These are phyloP conservation scores for Eupleurogrammus muticus DNA, from an alignment of 2,797 vertebrate species.

Conservation along the genomic window DNA sequence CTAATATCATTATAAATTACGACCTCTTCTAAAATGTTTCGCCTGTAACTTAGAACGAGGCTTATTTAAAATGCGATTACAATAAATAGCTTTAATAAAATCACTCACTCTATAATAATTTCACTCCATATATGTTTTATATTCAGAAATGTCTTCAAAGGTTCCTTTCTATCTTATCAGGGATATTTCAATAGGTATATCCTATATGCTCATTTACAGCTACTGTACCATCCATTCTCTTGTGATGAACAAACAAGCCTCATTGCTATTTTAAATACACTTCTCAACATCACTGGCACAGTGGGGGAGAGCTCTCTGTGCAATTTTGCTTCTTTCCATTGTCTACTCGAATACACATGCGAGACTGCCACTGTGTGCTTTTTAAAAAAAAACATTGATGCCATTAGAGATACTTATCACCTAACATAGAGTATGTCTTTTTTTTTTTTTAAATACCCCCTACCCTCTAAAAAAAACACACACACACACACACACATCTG, in stretches of 20 bases:
- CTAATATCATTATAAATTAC: neutral
- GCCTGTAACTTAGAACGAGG: neutral
- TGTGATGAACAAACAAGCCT: constrained; percentile 1
- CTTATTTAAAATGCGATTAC: neutral
- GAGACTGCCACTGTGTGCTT: constrained; percentile 13
- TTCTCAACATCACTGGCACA: constrained; percentile 38
- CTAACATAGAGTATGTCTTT: neutral
- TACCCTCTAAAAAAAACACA: too few species aligned
- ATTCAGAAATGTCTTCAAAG: neutral
- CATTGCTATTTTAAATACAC: constrained; percentile 3
- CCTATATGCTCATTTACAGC: constrained; percentile 3
- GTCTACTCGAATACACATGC: constrained; percentile 36
- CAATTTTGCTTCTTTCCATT: constrained; percentile 28
- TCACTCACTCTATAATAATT: constrained; percentile 6
- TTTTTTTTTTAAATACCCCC: too few species aligned
- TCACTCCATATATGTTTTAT: neutral
- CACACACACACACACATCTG: too few species aligned
- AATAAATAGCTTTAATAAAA: neutral
- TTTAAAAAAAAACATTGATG: neutral
- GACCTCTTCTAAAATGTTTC: neutral
- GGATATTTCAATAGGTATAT: neutral
- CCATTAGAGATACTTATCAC: neutral
- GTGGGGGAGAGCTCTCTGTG: constrained; percentile 34
- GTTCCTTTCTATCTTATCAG: neutral
- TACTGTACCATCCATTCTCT: neutral